Evolutionary conservation across 2,888 invertebrate genomes (phyloP), one percentile per base, ranked within the genome.

Genomic region (Tenodera sinensis): DNA sequence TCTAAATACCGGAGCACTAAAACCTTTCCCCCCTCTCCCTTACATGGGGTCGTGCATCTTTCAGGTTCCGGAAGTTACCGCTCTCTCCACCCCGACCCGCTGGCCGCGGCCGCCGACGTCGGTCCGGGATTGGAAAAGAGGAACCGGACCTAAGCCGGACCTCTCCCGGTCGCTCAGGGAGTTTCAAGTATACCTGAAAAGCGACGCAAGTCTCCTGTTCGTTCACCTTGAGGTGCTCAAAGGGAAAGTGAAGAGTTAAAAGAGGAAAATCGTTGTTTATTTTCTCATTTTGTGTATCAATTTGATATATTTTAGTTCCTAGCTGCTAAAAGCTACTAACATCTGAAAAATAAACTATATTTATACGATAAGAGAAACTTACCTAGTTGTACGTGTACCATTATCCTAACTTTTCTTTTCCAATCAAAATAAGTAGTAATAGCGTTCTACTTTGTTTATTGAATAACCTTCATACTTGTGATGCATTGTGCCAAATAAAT

Each of bases 41-140:
- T 84, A 84, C 14, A 28, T 27, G 84, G 30, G 84, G 71, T 84
- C 85, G 84, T 88, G 88, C 88, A 88, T 88, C 88, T 88, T 88
- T 88, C 88, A 88, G 85, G 81, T 81, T 81, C 88, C 87, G 87
- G 87, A 83, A 87, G 87, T 87, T 87, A 87, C 83, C 87, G 54
- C 54, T 83, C 83, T 81, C 86, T 81, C 28, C 85, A 47, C 47
- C 54, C 85, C 85, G 54, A 27, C 27, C 7, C 28, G 20, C 25
- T 25, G 25, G 14, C 30, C 84, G 25, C 20, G 34, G 82, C 30
- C 27, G 14, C 34, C 83, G 28, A 12, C 42, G n/a, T 27, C 82
- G 82, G 82, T 34, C 42, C 87, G 87, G 87, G 87, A 87, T 87
- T 87, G 87, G 87, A 30, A 87, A 87, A 42, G 87, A 83, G 87